Evolutionary conservation across 2,113 vertebrate genomes (phyloP), one percentile per base, ranked within the genome.

Genomic region (Gallinago paraguaiae): DNA sequence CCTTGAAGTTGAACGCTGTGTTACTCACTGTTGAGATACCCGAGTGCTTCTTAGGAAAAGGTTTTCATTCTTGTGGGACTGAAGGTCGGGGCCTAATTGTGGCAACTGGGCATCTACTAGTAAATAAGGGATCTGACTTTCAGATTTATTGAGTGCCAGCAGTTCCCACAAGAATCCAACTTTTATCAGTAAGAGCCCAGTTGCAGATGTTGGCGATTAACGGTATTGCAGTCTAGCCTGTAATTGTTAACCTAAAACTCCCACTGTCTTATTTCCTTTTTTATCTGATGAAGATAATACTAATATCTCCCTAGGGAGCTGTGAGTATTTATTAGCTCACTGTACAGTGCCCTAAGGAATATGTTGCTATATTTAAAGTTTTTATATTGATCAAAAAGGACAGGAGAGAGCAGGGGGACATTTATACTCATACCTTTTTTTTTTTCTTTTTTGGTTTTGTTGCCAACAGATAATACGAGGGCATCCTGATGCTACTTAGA

Each of bases 401-500:
- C 79, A 86, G 61, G 25, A 51, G 65, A 81, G 28, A 41, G 87
- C 19, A 85, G 57, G 37, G 14, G 39, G n/a, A 53, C 59, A 35
- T 41, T 57, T 69, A 25, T 53, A 54, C 51, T 97, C 86, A 96
- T 43, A 53, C 6, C 4, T 68, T 48, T 33, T 3, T 65, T 65
- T 69, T 56, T 78, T 60, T 86, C 46, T 95, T 61, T 75, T 96
- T 82, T 92, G 46, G 9, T 82, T 28, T 91, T 82, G 27, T 92
- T 92, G 11, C 65, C 80, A 82, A 51, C 97, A 98, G 98, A 98
- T 94, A 97, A 97, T 96, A 93, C 97, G 97, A 90, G 96, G 69
- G 80, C 98, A 95, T 94, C 97, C 94, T 92, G 97, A 98, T 77
- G 97, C 96, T 77, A 97, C 97, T 95, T 98, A 98, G 90, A 92